Percentiles rank a stretch among this genome's conserved stretches.
Conservation (phyloP, 2,797 vertebrate species). For the Pangasius mekongensis region DNA sequence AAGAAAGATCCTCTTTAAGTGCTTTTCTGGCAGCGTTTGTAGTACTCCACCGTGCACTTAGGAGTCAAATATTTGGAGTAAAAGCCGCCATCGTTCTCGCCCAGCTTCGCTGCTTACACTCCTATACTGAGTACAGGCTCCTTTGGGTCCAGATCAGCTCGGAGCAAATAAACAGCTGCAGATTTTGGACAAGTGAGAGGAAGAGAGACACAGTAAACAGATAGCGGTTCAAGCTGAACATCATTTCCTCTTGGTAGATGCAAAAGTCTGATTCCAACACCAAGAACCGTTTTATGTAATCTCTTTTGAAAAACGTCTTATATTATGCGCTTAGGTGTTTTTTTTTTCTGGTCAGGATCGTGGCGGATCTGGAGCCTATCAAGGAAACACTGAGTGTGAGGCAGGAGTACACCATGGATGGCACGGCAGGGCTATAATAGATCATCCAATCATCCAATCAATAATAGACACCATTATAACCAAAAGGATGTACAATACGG, state of each 20-base stretch:
- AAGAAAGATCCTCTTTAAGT: constrained; percentile 58
- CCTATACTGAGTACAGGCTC: constrained; percentile 24
- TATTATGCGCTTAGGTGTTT: background rate
- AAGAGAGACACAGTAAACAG: constrained; percentile 52
- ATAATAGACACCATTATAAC: background rate
- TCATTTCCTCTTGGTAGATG: background rate
- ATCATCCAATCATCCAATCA: background rate
- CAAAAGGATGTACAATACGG: background rate
- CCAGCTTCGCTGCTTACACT: background rate
- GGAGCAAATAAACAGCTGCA: constrained; percentile 54
- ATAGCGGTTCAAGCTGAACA: constrained; percentile 40
- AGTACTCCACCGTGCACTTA: constrained; percentile 56
- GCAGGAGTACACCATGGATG: background rate
- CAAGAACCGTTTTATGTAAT: background rate
- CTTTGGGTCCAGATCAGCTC: constrained; percentile 36
- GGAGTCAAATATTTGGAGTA: constrained; percentile 61
- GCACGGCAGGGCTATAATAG: background rate
- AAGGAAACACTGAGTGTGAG: background rate
- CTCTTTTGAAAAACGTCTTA: background rate
- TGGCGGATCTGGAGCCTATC: background rate
- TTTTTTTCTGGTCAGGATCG: background rate
- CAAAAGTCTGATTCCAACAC: background rate
- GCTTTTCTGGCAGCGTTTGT: constrained; percentile 61
- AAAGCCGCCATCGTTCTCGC: constrained; percentile 50
- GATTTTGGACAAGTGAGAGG: constrained; percentile 38